These are phyloP conservation scores for Nesoenas mayeri DNA, from an alignment of 2,113 vertebrate genomes.

Conservation along the genomic window DNA sequence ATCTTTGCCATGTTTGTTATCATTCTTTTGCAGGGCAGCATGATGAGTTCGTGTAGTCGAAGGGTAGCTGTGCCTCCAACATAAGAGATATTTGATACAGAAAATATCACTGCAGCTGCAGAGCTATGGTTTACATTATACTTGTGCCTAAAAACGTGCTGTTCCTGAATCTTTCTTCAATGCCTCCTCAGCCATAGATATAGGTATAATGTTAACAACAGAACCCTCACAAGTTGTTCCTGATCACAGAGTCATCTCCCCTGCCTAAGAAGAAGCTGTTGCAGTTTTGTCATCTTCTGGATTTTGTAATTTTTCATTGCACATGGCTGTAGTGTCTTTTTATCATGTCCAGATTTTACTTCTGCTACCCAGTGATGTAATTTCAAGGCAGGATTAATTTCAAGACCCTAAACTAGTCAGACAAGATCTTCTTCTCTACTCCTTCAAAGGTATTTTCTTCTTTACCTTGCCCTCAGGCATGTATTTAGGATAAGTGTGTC, in stretches of 20 bases:
- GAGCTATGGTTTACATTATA: background rate
- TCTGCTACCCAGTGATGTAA: background rate
- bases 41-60: background rate
- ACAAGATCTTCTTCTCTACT: background rate
- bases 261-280: background rate
- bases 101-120: background rate
- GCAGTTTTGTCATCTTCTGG: background rate
- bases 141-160: background rate
- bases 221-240: background rate
- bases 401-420: background rate
- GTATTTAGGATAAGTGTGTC: fast-evolving
- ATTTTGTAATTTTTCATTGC: background rate
- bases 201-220: background rate
- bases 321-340: background rate
- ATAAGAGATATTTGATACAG: background rate
- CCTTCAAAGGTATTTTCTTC: background rate
- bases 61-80: background rate
- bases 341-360: background rate
- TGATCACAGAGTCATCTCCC: background rate
- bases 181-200: background rate
- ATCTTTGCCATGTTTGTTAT: background rate
- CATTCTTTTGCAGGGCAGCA: background rate
- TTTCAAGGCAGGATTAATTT: background rate
- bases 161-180: background rate
- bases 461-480: background rate